Percentiles rank a stretch among this genome's conserved stretches.
Conservation (phyloP, 2,113 vertebrate genomes). For the Chaetodon trifascialis region DNA sequence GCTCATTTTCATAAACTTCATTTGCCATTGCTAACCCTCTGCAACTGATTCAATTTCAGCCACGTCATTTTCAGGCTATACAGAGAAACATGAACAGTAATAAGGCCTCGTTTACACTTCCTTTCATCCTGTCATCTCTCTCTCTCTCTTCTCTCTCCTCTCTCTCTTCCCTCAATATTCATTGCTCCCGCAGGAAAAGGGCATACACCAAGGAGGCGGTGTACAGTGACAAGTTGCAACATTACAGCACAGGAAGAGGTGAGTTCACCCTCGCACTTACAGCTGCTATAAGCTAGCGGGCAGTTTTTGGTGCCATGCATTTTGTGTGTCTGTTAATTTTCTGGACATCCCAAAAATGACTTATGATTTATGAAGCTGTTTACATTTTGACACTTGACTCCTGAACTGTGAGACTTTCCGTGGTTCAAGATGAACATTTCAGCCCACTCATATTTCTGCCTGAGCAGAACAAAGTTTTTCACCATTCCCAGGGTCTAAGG, state of each 20-base stretch:
- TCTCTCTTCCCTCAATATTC: conserved; percentile 45
- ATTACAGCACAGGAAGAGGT: conserved; percentile 99
- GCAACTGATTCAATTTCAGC: conserved; percentile 73
- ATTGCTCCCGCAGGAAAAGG: conserved; percentile 88
- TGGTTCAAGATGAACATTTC: neutral
- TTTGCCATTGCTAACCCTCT: conserved; percentile 65
- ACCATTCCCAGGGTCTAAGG: neutral
- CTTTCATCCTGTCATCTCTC: conserved; percentile 60
- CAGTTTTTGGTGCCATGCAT: neutral
- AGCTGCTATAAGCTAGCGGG: neutral
- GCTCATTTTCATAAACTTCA: conserved; percentile 80
- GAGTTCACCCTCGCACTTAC: conserved; percentile 70
- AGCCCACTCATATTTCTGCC: neutral
- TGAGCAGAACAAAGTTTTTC: neutral
- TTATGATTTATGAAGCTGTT: neutral
- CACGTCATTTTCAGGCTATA: conserved; percentile 51
- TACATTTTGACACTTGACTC: neutral
- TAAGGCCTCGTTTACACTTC: conserved; percentile 58
- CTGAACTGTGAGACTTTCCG: neutral
- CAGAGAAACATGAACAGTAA: conserved; percentile 57
- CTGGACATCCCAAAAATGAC: neutral
- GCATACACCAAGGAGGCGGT: conserved; percentile 97
- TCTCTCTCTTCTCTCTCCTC: neutral
- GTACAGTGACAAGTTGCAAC: conserved; percentile 98
- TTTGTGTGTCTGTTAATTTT: neutral